These are phyloP conservation scores for Oscheius myriophilus DNA, from an alignment of 2,888 invertebrate genomes.

Conservation along the genomic window DNA sequence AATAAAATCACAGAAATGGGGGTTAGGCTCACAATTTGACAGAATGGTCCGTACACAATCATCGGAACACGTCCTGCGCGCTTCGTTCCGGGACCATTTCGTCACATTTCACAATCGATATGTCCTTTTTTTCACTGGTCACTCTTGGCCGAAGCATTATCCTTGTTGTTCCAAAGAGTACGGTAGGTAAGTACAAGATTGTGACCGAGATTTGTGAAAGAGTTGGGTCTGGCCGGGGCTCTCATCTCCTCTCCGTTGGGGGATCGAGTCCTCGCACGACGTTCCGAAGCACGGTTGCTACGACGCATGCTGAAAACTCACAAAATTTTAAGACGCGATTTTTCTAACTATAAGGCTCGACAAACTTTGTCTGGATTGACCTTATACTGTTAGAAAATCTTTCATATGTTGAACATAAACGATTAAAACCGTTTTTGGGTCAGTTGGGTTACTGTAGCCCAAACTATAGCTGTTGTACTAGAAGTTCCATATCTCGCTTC, in stretches of 20 bases:
- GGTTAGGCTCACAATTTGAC: too few relatives aligned
- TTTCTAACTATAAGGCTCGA: too few relatives aligned
- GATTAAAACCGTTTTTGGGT: background rate
- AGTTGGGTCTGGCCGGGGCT: constrained; percentile 59
- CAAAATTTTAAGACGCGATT: too few relatives aligned
- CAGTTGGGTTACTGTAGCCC: too few relatives aligned
- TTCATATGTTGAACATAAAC: constrained; percentile 2
- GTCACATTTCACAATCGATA: too few relatives aligned
- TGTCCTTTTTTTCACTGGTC: background rate
- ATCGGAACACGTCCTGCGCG: too few relatives aligned
- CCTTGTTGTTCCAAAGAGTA: constrained; percentile 51
- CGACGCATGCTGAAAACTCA: constrained; percentile 44
- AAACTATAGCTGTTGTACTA: too few relatives aligned
- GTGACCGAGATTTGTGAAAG: constrained; percentile 68
- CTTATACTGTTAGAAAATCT: background rate
- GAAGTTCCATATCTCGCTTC: too few relatives aligned
- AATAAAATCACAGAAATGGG: too few relatives aligned
- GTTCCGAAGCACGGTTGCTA: constrained; percentile 45
- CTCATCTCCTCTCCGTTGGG: constrained; percentile 50
- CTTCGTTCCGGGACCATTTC: too few relatives aligned
- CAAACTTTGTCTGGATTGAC: too few relatives aligned
- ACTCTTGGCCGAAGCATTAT: constrained; percentile 12
- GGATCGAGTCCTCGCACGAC: constrained; percentile 62
- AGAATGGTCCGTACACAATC: too few relatives aligned
- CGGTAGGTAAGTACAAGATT: constrained; percentile 65